Evolutionary conservation across 2,797 vertebrate species (phyloP).

Genomic region (Coilia nasus): DNA sequence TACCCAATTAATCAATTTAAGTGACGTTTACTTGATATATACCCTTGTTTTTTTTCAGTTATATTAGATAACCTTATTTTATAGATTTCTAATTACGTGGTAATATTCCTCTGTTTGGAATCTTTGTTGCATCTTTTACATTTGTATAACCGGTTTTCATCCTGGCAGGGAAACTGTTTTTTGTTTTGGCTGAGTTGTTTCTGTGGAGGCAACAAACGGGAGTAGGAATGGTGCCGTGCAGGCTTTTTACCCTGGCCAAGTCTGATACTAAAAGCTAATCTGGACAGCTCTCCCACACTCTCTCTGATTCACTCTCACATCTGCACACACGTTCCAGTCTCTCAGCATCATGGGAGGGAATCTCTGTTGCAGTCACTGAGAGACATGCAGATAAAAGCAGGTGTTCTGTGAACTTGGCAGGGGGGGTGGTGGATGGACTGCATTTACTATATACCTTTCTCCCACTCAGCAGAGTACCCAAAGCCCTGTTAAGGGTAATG

Average conservation of each 20-base stretch:
- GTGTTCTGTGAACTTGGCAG: neutral
- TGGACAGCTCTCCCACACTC: neutral
- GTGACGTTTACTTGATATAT: neutral
- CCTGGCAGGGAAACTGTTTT: neutral
- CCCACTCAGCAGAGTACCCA: too few relatives aligned
- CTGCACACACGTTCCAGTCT: neutral
- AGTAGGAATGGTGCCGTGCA: neutral
- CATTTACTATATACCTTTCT: too few relatives aligned
- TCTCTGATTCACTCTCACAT: neutral
- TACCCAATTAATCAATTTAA: neutral
- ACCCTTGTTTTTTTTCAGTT: neutral
- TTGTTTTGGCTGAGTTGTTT: neutral
- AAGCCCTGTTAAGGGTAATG: too few relatives aligned
- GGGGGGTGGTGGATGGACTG: too few relatives aligned
- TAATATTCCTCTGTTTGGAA: neutral
- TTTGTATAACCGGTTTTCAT: neutral
- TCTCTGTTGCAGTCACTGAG: neutral
- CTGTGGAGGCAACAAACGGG: neutral
- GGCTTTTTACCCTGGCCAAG: neutral
- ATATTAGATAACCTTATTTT: neutral
- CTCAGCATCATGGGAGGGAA: neutral
- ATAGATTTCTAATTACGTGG: neutral
- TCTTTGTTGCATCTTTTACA: neutral
- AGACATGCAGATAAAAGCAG: neutral
- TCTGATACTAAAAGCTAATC: slow-evolving; percentile 8